A percentile compares a stretch with the other conserved stretches of the same genome.
Evolutionary conservation across 2,113 vertebrate species (phyloP).

Genomic region (Balaeniceps rex): DNA sequence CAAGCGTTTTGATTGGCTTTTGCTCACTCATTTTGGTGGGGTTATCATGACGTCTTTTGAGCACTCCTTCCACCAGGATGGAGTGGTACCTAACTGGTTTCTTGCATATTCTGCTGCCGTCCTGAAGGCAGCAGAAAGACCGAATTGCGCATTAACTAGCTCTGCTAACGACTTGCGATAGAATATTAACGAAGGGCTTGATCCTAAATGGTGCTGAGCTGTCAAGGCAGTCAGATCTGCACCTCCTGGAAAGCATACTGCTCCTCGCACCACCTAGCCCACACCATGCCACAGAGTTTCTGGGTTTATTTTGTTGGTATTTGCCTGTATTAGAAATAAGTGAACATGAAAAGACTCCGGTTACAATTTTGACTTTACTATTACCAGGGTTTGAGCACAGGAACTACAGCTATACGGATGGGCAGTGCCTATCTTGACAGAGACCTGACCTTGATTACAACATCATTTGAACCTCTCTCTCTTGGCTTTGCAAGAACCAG

Average conservation of each 20-base stretch:
- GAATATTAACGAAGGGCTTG: not conserved
- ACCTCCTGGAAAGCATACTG: not conserved
- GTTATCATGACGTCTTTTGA: rapidly evolving
- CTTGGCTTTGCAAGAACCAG: not conserved
- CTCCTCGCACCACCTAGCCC: not conserved
- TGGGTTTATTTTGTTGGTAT: not conserved
- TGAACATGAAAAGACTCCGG: not conserved
- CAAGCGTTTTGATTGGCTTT: not conserved
- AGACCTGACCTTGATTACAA: not conserved
- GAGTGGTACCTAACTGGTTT: not conserved
- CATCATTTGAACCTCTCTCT: not conserved
- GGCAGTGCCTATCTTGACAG: not conserved
- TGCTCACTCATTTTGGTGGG: not conserved
- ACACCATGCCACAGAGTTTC: not conserved
- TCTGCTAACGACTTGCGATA: not conserved
- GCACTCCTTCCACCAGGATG: not conserved
- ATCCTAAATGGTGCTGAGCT: not conserved
- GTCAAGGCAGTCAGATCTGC: not conserved
- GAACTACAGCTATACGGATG: rapidly evolving
- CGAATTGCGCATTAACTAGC: not conserved
- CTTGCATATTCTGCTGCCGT: not conserved
- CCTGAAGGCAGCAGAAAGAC: not conserved
- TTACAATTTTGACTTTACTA: not conserved
- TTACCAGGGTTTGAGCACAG: not conserved
- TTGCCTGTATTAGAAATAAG: not conserved